Evolutionary conservation across 2,113 vertebrate genomes (phyloP), one percentile per base, ranked within the genome.

Genomic region (Rana temporaria): DNA sequence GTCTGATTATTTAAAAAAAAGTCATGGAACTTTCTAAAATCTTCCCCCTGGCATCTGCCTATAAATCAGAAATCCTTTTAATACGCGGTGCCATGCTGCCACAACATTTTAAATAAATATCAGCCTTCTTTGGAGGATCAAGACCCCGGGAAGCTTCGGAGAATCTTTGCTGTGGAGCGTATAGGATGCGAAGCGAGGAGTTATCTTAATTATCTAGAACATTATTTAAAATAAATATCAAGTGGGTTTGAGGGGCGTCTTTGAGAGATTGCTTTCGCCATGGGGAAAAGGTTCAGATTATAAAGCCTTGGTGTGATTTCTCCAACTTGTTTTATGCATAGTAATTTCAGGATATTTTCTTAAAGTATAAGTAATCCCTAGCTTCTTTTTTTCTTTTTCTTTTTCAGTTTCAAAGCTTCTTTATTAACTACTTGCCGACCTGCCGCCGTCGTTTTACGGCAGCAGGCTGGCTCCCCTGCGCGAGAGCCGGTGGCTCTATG

Each of bases 161-260:
- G 62, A 30, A 34, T 11, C 85, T 66, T 32, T 65, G 1, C 32
- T 26, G 22, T 6, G 22, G 0, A 18, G 53, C 26, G 63, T 73
- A 79, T 72, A 63, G 73, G 84, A 88, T 89, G 74, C 78, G 48
- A 65, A 79, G 48, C 84, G 87, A 85, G 68, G 84, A 84, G 67
- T 88, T 85, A 90, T 66, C 73, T 75, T 84, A 65, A 69, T 86
- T 75, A 85, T 19, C n/a, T 82, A 34, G 18, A 80, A 17, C 66
- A 55, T 32, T 85, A 89, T 90, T 90, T 90, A 91, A 64, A 89
- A 92, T 82, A 82, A 75, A 82, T 75, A 82, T 75, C 80, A 82
- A 52, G 52, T n/a, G 22, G 19, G 38, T 62, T 52, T 57, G 24
- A 76, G 64, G 53, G 48, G 26, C 22, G 42, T 15, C 32, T 66